These are phyloP conservation scores for Ceratothoa steindachneri DNA, from an alignment of 2,888 invertebrate genomes.

Conservation along the genomic window DNA sequence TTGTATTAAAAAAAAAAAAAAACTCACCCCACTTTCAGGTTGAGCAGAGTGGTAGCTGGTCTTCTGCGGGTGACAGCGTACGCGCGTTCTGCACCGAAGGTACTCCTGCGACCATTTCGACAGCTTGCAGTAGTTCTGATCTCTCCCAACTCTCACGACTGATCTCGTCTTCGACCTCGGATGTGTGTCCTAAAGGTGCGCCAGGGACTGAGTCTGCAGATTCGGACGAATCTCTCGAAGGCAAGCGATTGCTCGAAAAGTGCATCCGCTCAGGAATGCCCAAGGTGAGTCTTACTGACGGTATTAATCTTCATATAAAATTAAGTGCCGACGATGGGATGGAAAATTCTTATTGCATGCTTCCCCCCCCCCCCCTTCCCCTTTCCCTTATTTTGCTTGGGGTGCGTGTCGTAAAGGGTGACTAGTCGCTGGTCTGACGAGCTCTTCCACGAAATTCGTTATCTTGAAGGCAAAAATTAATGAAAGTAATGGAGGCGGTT, in stretches of 20 bases:
- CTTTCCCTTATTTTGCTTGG: not conserved
- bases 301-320: not conserved
- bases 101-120: slow-evolving; percentile 44
- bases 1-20: too few relatives aligned
- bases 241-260: slow-evolving; percentile 44
- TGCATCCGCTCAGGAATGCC: slow-evolving; percentile 48
- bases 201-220: slow-evolving; percentile 29
- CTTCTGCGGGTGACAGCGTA: slow-evolving; percentile 33
- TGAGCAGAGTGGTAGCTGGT: not conserved
- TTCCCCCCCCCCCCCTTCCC: not conserved
- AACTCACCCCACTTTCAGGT: too few relatives aligned
- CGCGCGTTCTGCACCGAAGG: slow-evolving; percentile 44
- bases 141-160: slow-evolving; percentile 33
- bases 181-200: not conserved
- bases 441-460: too few relatives aligned
- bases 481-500: too few relatives aligned
- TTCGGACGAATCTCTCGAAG: slow-evolving; percentile 31
- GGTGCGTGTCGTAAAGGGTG: too few relatives aligned
- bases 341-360: not conserved
- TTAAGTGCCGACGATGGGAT: not conserved
- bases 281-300: slow-evolving; percentile 21
- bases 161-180: not conserved
- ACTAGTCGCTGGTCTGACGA: too few relatives aligned
- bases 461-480: too few relatives aligned
- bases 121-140: slow-evolving; percentile 39